Percentiles rank a stretch among this genome's conserved stretches.
Conservation (phyloP, 1,140 invertebrate species). For the Euschistus heros region DNA sequence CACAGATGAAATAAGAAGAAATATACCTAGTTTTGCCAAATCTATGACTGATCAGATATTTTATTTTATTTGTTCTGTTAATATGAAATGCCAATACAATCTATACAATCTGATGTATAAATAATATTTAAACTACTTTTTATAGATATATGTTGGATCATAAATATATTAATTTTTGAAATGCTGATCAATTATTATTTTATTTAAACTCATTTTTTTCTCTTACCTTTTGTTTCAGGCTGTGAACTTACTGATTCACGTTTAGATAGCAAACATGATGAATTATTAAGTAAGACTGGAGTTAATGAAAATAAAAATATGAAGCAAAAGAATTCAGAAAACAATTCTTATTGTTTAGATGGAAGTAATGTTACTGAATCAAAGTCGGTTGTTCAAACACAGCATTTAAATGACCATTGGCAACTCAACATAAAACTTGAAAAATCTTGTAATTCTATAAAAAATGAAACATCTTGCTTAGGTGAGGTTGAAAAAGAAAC, state of each 20-base stretch:
- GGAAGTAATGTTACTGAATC: not conserved
- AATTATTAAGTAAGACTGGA: not conserved
- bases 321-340: constrained; percentile 1
- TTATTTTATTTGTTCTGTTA: too few relatives aligned
- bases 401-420: constrained; percentile 13
- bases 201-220: too few relatives aligned
- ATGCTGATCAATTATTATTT: too few relatives aligned
- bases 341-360: not conserved
- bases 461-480: not conserved
- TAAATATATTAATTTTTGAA: too few relatives aligned
- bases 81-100: too few relatives aligned
- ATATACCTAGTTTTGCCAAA: too few relatives aligned
- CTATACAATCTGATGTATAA: too few relatives aligned
- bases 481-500: not conserved
- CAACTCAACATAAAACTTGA: constrained; percentile 15
- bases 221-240: not conserved
- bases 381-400: not conserved
- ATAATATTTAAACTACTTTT: too few relatives aligned
- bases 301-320: constrained; percentile 1
- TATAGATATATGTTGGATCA: too few relatives aligned
- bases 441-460: not conserved
- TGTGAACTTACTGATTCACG: not conserved
- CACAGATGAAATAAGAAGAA: too few relatives aligned
- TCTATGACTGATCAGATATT: too few relatives aligned
- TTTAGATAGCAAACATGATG: not conserved